Conservation (phyloP, 2,888 invertebrate species). For the Cerceris ruficornis region DNA sequence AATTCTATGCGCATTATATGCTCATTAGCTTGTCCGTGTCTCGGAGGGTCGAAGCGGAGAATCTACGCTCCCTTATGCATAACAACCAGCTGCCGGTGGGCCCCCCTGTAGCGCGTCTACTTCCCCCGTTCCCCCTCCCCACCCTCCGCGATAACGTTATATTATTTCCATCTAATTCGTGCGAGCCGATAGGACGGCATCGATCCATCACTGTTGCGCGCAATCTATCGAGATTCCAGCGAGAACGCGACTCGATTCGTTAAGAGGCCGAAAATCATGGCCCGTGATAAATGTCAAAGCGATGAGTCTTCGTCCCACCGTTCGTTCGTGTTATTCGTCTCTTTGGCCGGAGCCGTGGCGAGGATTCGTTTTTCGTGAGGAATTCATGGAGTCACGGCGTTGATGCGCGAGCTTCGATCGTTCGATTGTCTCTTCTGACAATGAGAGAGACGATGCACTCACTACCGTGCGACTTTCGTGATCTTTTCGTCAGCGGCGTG, state of each 20-base stretch:
- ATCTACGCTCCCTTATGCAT: slow-evolving; percentile 55
- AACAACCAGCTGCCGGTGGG: slow-evolving; percentile 51
- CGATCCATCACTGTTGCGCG: slow-evolving; percentile 63
- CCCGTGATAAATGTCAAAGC: slow-evolving; percentile 65
- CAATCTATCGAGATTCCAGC: slow-evolving; percentile 23
- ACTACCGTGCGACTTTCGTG: slow-evolving; percentile 49
- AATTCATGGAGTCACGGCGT: slow-evolving; percentile 53
- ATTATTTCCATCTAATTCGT: slow-evolving; percentile 62
- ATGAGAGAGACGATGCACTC: slow-evolving; percentile 23
- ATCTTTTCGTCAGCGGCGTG: slow-evolving; percentile 14
- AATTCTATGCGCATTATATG: slow-evolving; percentile 61
- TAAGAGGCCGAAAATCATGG: slow-evolving; percentile 62
- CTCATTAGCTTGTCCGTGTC: slow-evolving; percentile 60
- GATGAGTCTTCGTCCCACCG: slow-evolving; percentile 13
- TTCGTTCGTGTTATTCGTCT: background rate
- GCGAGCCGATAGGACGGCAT: slow-evolving; percentile 56
- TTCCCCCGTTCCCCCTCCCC: background rate
- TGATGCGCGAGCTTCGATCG: slow-evolving; percentile 59
- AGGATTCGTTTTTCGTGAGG: slow-evolving; percentile 23
- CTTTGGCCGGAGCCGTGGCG: slow-evolving; percentile 11
- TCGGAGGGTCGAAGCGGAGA: slow-evolving; percentile 24
- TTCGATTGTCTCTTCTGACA: slow-evolving; percentile 38
- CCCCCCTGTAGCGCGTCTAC: slow-evolving; percentile 22
- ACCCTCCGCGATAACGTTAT: slow-evolving; percentile 50
- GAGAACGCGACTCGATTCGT: slow-evolving; percentile 48